A percentile compares a stretch with the other conserved stretches of the same genome.
These are phyloP conservation scores for Apaloderma vittatum DNA, from an alignment of 2,113 vertebrate genomes.

Conservation along the genomic window DNA sequence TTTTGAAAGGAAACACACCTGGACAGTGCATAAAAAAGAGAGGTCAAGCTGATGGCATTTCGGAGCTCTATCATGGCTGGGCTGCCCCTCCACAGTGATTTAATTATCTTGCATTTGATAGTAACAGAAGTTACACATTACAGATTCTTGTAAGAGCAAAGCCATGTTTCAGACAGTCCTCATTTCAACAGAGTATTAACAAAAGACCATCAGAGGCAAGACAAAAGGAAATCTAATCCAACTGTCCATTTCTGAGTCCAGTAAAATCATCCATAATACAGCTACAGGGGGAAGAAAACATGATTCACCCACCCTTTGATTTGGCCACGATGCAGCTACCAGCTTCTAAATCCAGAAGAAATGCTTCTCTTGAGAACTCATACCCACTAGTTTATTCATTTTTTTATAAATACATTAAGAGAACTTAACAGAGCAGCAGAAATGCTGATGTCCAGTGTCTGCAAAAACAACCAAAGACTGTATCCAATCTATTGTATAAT, in stretches of 20 bases:
- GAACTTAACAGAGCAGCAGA: not conserved
- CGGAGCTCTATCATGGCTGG: fast-evolving
- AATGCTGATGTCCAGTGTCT: not conserved
- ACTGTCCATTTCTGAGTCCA: not conserved
- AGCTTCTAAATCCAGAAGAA: conserved; percentile 1
- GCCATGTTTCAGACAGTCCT: not conserved
- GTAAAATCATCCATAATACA: conserved; percentile 31
- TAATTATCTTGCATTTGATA: not conserved
- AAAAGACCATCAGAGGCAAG: not conserved
- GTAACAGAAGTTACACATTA: not conserved
- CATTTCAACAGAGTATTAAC: not conserved
- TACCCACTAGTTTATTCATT: not conserved
- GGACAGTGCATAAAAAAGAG: not conserved
- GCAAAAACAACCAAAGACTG: not conserved
- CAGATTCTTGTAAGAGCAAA: not conserved
- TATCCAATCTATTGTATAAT: not conserved
- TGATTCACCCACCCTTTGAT: not conserved
- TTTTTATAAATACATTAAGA: not conserved
- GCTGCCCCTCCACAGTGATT: not conserved
- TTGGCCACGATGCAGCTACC: not conserved
- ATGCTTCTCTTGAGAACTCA: not conserved
- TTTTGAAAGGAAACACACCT: conserved; percentile 10
- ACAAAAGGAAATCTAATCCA: not conserved
- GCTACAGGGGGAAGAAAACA: conserved; percentile 15
- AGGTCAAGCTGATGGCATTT: not conserved